Conservation (phyloP, 2,113 vertebrate genomes). For the Istiophorus platypterus region DNA sequence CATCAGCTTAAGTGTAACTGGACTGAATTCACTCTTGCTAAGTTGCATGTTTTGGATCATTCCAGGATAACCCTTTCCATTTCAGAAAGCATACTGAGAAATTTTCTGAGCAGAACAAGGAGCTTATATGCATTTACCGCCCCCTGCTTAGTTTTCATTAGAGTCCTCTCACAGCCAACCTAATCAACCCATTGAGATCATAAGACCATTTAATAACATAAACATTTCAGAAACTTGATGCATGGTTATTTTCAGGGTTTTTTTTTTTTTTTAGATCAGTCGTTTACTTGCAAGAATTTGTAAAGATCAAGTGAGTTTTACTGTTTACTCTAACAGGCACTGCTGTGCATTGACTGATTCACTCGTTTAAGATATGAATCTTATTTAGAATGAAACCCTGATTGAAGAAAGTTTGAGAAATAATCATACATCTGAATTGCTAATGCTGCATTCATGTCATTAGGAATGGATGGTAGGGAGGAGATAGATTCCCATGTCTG, state of each 20-base stretch:
- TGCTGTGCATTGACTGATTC: neutral
- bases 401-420: too few relatives aligned
- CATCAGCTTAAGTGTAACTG: neutral
- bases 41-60: neutral
- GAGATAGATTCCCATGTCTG: too few relatives aligned
- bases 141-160: neutral
- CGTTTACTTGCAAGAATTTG: neutral
- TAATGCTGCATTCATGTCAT: too few relatives aligned
- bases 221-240: slow-evolving; percentile 4
- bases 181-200: slow-evolving; percentile 20
- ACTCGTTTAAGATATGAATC: neutral
- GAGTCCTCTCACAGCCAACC: slow-evolving; percentile 7
- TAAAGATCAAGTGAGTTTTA: neutral
- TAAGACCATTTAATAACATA: slow-evolving; percentile 1
- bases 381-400: neutral
- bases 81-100: neutral
- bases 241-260: neutral
- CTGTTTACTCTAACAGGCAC: neutral
- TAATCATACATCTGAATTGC: too few relatives aligned
- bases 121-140: neutral
- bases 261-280: neutral
- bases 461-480: too few relatives aligned
- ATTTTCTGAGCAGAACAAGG: neutral
- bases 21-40: neutral
- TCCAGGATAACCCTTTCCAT: neutral